A percentile compares a stretch with the other conserved stretches of the same genome.
Evolutionary conservation across 2,797 vertebrate genomes (phyloP).

Genomic region (Tiaroga cobitis): DNA sequence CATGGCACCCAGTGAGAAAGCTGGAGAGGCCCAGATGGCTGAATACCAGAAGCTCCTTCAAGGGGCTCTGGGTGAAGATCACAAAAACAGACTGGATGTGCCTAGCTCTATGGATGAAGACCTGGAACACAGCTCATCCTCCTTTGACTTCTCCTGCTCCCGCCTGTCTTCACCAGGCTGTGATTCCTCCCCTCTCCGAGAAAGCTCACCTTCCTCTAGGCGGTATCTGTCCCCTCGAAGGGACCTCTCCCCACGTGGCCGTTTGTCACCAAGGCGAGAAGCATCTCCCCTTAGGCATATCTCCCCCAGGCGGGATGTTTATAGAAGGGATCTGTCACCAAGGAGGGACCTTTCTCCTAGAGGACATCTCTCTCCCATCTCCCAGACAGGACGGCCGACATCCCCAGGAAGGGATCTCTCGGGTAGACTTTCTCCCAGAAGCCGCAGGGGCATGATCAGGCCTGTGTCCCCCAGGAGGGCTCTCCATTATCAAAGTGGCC

Average conservation of each 20-base stretch:
- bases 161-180: constrained; percentile 89
- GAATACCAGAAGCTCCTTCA: constrained; percentile 87
- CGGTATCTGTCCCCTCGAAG: constrained; percentile 90
- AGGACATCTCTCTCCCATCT: constrained; percentile 73
- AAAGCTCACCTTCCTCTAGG: constrained; percentile 85
- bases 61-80: constrained; percentile 79
- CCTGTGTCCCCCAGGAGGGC: constrained; percentile 85
- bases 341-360: constrained; percentile 76
- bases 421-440: constrained; percentile 82
- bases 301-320: constrained; percentile 89
- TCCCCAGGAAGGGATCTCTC: constrained; percentile 81
- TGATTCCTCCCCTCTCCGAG: constrained; percentile 86
- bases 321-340: constrained; percentile 89
- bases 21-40: constrained; percentile 79
- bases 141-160: constrained; percentile 86
- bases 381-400: constrained; percentile 69
- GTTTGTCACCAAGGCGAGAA: constrained; percentile 88
- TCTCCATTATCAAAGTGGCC: constrained; percentile 83
- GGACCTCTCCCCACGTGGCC: constrained; percentile 85
- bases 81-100: constrained; percentile 84
- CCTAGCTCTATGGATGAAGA: constrained; percentile 92
- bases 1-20: constrained; percentile 77
- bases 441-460: constrained; percentile 77
- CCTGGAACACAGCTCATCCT: constrained; percentile 80
- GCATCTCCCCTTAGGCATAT: constrained; percentile 88